Evolutionary conservation across 2,888 invertebrate genomes (phyloP), one percentile per base, ranked within the genome.

Genomic region (Amphiduros pacificus): DNA sequence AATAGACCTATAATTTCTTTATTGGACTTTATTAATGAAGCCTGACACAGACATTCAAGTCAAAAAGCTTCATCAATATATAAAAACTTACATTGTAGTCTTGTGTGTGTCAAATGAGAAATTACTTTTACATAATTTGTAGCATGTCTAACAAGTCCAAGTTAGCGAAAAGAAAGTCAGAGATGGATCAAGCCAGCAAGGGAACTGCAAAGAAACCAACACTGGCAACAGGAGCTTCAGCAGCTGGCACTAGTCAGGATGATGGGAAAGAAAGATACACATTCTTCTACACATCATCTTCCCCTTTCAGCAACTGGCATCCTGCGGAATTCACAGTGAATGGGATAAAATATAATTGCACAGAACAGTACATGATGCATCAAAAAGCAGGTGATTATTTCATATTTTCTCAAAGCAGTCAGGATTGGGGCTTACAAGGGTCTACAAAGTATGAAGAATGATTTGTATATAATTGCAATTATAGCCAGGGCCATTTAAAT

Each of bases 361-460:
- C 67, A 17, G 71, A 70, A 31, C 70, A 70, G 52, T 70, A 61
- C 44, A 69, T 67, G 67, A 70, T 70, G 70, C 62, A 64, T 55
- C 61, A 63, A 50, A 70, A 70, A 57, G 70, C 70, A 44, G 44
- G 57, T 58, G 24, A 55, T 14, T 41, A 27, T 41, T n/a, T n/a
- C n/a, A n/a, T n/a, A n/a, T n/a, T n/a, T n/a, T n/a, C n/a, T n/a
- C n/a, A n/a, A n/a, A n/a, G n/a, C n/a, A n/a, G n/a, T n/a, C n/a
- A n/a, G n/a, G n/a, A n/a, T n/a, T n/a, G n/a, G n/a, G n/a, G n/a
- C n/a, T n/a, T n/a, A n/a, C n/a, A n/a, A n/a, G n/a, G n/a, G n/a
- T n/a, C n/a, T n/a, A n/a, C n/a, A n/a, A n/a, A n/a, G n/a, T n/a
- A n/a, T n/a, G n/a, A n/a, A n/a, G n/a, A n/a, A n/a, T n/a, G n/a